Base-by-base conservation (phyloP, 1,140 invertebrate genomes). In the Oryctes rhinoceros region DNA sequence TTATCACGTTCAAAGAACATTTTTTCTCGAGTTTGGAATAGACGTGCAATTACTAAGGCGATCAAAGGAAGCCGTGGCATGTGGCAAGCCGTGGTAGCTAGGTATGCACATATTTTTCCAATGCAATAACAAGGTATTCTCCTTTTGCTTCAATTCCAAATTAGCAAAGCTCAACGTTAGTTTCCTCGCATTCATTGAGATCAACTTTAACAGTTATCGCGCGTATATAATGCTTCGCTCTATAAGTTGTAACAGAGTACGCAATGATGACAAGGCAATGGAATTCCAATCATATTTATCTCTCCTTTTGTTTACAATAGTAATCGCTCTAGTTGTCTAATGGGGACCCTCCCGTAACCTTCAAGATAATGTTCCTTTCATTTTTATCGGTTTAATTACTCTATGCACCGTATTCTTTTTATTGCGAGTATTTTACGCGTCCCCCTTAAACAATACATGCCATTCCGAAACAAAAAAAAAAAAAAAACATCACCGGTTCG, bases 311-410 rank as follows among this genome's bases (percentile, higher is more conserved):
- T 71, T 71, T 71, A 71, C 65, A 35, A 24, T 71, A 9, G 9
- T 71, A 71, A 71, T 71, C 35, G 65, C 65, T 71, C 65, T 71
- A 71, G 4, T 24, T 71, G 65, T 71, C 24, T 71, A 24, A 59
- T 18, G 15, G 18, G 18, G 65, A 35, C 65, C 13, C 65, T 71
- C 65, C 65, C 13, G 24, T 71, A 71, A 7, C 65, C 65, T 71
- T 71, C 65, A 71, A 30, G 24, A 71, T 15, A 35, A 10, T 24
- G 10, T 24, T 71, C 65, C 65, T 71, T 71, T 71, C 65, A 71
- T 71, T 71, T 71, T 71, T 71, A 71, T 71, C 37, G 24, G 24
- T 11, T 1, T 37, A 71, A 30, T 71, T 71, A 30, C 35, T 20
- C 18, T 35, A 71, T 71, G 35, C 11, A 35, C 65, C 65, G 35